Evolutionary conservation across 2,888 invertebrate species (phyloP).

Genomic region (Ephialtes manifestator): DNA sequence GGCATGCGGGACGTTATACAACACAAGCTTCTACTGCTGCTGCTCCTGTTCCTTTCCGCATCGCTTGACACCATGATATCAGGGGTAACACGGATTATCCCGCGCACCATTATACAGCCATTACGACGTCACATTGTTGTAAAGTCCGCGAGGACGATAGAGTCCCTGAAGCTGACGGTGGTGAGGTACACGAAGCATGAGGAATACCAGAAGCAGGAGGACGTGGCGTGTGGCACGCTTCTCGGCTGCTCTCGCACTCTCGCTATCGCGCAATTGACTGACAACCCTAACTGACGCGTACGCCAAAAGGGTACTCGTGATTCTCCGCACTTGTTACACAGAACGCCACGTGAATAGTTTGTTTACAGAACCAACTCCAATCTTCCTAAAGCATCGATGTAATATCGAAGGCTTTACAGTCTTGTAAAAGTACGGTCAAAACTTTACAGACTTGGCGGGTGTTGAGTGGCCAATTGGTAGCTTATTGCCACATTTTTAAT

Average conservation of each 20-base stretch:
- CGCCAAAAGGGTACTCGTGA: constrained; percentile 49
- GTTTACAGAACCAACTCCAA: neutral
- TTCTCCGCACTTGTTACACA: constrained; percentile 35
- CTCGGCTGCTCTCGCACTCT: constrained; percentile 60
- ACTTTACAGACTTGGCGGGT: no score
- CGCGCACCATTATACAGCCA: constrained; percentile 76
- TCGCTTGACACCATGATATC: constrained; percentile 75
- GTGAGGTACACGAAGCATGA: constrained; percentile 21
- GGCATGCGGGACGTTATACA: constrained; percentile 35
- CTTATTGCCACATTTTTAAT: no score
- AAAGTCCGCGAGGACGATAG: constrained; percentile 57
- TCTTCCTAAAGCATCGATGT: constrained; percentile 6
- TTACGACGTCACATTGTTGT: constrained; percentile 77
- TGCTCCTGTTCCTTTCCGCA: constrained; percentile 71
- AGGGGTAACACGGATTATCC: constrained; percentile 71
- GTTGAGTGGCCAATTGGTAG: no score
- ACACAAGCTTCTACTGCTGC: constrained; percentile 72
- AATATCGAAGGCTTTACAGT: no score
- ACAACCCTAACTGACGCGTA: constrained; percentile 76
- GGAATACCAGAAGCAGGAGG: constrained; percentile 44
- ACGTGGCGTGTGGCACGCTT: constrained; percentile 80
- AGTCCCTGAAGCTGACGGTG: neutral
- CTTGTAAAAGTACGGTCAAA: no score
- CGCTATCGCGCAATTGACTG: constrained; percentile 77
- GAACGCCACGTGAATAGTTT: constrained; percentile 7